Evolutionary conservation across 2,888 invertebrate species (phyloP).

Genomic region (Harpagoxenus sublaevis): DNA sequence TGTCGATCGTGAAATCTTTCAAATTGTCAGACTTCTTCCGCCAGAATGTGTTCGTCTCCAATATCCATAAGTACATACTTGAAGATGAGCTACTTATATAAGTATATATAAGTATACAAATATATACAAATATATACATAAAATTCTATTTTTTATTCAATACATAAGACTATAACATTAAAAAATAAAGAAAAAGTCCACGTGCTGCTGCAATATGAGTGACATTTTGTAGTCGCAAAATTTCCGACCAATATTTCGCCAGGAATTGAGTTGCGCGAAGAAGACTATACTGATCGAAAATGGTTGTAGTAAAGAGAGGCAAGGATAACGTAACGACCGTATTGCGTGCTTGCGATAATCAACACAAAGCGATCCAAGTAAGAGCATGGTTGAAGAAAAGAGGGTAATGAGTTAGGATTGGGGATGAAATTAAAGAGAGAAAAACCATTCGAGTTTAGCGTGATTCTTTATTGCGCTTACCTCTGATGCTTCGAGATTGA

Average conservation of each 20-base stretch:
- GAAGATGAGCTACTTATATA: neutral
- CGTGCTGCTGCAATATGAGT: neutral
- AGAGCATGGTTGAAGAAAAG: slow-evolving; percentile 13
- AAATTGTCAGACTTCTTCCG: neutral
- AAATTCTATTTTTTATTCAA: neutral
- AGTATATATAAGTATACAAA: neutral
- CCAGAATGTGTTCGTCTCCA: neutral
- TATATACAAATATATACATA: too few relatives aligned
- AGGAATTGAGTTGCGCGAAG: slow-evolving; percentile 16
- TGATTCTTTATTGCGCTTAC: slow-evolving; percentile 20
- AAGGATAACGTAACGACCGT: slow-evolving; percentile 57
- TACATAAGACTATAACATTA: neutral
- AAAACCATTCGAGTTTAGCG: slow-evolving; percentile 14
- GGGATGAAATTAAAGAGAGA: slow-evolving; percentile 51
- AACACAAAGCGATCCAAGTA: slow-evolving; percentile 23
- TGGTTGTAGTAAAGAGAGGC: slow-evolving; percentile 31
- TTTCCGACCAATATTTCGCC: neutral
- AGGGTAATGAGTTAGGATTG: slow-evolving; percentile 45
- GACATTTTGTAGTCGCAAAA: neutral
- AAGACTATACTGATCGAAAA: slow-evolving; percentile 36
- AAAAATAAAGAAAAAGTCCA: neutral
- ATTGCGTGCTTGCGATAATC: slow-evolving; percentile 65
- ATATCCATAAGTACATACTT: neutral
- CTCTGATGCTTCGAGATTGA: slow-evolving; percentile 28
- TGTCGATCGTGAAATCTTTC: slow-evolving; percentile 7